Percentiles rank a stretch among this genome's conserved stretches.
Evolutionary conservation across 2,888 invertebrate species (phyloP).

Genomic region (Drosophila monieri): DNA sequence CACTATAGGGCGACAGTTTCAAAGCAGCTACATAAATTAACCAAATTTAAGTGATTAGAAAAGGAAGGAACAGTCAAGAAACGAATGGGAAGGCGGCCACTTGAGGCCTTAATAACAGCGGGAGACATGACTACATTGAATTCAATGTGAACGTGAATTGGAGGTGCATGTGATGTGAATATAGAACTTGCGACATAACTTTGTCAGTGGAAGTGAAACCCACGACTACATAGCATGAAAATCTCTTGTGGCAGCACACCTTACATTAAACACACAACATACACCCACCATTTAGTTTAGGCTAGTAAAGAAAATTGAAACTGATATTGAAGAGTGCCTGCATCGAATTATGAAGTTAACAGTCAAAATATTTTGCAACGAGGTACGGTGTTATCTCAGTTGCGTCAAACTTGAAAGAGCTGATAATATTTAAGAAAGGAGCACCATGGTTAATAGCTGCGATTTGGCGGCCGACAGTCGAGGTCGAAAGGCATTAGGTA

Average conservation of each 20-base stretch:
- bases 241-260: constrained; percentile 54
- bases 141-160: constrained; percentile 28
- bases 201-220: constrained; percentile 24
- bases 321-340: constrained; percentile 60
- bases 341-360: constrained; percentile 48
- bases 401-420: constrained; percentile 31
- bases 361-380: constrained; percentile 31
- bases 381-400: constrained; percentile 7
- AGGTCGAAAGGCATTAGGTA: neutral
- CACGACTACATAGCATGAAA: constrained; percentile 40
- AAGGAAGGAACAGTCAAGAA: neutral
- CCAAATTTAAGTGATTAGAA: constrained; percentile 62
- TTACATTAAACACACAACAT: constrained; percentile 23
- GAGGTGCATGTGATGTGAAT: constrained; percentile 2
- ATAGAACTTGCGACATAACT: constrained; percentile 33
- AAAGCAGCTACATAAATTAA: constrained; percentile 68
- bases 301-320: constrained; percentile 51
- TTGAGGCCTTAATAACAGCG: constrained; percentile 21
- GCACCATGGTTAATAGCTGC: constrained; percentile 14
- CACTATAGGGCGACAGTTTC: constrained; percentile 62
- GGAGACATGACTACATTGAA: constrained; percentile 26
- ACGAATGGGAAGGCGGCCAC: constrained; percentile 10
- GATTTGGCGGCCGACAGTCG: neutral
- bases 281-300: constrained; percentile 36
- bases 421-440: constrained; percentile 48